A percentile compares a stretch with the other conserved stretches of the same genome.
These are phyloP conservation scores for Dinomys branickii DNA, from an alignment of 2,113 vertebrate genomes.

Conservation along the genomic window DNA sequence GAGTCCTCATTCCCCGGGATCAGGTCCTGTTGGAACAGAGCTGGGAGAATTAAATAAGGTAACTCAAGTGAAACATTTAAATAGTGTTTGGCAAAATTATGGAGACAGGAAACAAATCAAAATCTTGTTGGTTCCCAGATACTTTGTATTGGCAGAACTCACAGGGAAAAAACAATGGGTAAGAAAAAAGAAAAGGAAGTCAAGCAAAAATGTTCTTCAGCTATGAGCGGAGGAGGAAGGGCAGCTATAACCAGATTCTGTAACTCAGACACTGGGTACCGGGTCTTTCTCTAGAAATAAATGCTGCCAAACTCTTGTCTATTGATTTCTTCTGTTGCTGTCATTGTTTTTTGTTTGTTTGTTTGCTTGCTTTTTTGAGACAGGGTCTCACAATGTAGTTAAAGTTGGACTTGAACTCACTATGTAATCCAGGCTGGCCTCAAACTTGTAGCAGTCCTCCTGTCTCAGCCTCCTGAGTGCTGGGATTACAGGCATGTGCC, in stretches of 20 bases:
- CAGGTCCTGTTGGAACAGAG: background rate
- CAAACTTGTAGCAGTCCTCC: background rate
- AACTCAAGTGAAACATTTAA: background rate
- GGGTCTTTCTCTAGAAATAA: background rate
- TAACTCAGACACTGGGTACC: background rate
- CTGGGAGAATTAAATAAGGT: background rate
- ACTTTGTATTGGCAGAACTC: background rate
- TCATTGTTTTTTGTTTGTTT: background rate
- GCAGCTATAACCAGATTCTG: background rate
- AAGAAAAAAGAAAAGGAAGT: background rate
- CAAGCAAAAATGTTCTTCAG: background rate
- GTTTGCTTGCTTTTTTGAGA: no score
- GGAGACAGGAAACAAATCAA: background rate
- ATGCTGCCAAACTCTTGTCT: slow-evolving; percentile 6
- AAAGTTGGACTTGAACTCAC: background rate
- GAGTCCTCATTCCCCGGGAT: background rate
- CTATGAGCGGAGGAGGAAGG: background rate
- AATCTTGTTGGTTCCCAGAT: background rate
- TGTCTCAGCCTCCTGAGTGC: background rate
- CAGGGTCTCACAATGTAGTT: background rate
- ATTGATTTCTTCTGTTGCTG: background rate
- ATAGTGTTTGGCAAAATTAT: slow-evolving; percentile 14
- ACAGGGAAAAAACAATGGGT: background rate
- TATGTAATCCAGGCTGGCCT: background rate
- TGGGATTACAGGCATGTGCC: background rate